phyloP scores from a whole-genome alignment of 2,113 vertebrate genomes.

The Apistogramma diplotaenia region DNA sequence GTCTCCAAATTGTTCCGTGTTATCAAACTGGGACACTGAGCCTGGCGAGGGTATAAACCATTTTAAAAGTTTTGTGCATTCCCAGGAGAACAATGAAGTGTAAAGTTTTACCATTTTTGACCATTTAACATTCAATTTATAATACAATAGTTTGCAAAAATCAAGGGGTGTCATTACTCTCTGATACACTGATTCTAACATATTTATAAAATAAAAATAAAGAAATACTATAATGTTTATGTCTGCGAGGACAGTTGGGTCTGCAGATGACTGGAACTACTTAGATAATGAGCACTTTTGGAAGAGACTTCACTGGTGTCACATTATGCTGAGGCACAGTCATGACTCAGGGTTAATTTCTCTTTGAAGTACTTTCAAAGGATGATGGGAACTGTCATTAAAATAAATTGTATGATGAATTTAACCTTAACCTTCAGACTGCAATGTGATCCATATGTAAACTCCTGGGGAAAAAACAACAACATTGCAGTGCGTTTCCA shows the following conservation, averaged over 20 bases:
- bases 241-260: too few relatives aligned
- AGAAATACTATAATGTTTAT: not conserved
- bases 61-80: not conserved
- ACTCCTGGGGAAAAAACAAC: not conserved
- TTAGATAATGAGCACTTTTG: not conserved
- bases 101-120: not conserved
- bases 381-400: fast-evolving
- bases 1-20: too few relatives aligned
- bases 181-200: not conserved
- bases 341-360: not conserved
- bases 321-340: not conserved
- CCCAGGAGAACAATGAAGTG: not conserved
- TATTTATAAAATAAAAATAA: not conserved
- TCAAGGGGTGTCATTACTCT: not conserved
- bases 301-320: not conserved
- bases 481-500: not conserved
- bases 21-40: not conserved
- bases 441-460: not conserved
- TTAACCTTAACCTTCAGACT: not conserved
- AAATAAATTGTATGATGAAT: not conserved
- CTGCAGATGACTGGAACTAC: too few relatives aligned
- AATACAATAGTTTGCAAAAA: not conserved
- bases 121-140: not conserved
- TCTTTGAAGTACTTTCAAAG: not conserved
- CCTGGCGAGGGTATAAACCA: not conserved